Evolutionary conservation across 1,140 invertebrate genomes (phyloP), one percentile per base, ranked within the genome.

Genomic region (Mamestra configurata): DNA sequence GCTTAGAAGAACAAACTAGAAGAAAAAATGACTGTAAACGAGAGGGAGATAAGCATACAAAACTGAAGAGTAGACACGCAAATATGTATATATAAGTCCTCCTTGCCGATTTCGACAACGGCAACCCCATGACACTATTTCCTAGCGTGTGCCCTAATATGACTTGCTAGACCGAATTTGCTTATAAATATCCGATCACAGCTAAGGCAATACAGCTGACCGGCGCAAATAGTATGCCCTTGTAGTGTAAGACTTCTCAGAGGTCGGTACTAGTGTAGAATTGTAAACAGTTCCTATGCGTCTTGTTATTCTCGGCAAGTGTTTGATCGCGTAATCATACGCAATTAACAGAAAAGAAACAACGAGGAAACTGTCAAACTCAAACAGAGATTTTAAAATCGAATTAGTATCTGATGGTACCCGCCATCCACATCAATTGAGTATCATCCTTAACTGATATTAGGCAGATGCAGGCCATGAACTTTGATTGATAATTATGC

Each of bases 221-320:
- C n/a, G n/a, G n/a, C 24, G 37, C 57, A 61, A 49, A 76, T 68
- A 20, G 13, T 57, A 13, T 35, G 24, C 22, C 57, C 72, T 76
- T 64, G 70, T 57, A 57, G 57, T 46, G 57, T 64, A 64, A 76
- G 73, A 61, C 40, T 76, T 76, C 73, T 46, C 43, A 31, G 24
- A 76, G 57, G 73, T 64, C 73, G 73, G 35, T 64, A 51, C 73
- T 49, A 46, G 43, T 61, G 13, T 43, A 61, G 57, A 61, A 76
- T 76, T 40, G 43, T 13, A 76, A 76, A 49, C 73, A 76, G 40
- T 64, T 76, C 43, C 57, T 70, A 49, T 49, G 24, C 40, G 40
- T n/a, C 40, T 68, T 70, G 66, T 24, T 70, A 46, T 64, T 70
- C 40, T 46, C 22, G 43, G 11, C 35, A 13, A 57, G 22, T 43